phyloP scores from a whole-genome alignment of 1,140 invertebrate genomes.

The Meloidogyne chitwoodi region DNA sequence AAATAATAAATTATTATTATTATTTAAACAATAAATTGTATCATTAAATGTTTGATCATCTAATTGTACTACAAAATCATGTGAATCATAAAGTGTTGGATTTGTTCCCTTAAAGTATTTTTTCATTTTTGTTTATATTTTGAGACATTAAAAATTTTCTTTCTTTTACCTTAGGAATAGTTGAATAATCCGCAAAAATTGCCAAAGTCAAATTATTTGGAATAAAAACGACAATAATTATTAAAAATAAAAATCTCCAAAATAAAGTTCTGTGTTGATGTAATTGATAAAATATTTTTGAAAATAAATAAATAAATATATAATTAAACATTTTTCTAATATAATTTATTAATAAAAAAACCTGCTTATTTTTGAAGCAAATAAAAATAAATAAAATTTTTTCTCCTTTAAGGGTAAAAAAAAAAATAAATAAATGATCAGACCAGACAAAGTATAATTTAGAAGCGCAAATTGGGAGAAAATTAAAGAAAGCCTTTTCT shows the following conservation, averaged over 20 bases:
- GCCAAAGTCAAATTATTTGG: not conserved
- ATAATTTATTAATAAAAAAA: not conserved
- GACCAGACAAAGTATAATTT: not conserved
- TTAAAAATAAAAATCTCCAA: not conserved
- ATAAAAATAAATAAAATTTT: not conserved
- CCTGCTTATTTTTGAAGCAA: not conserved
- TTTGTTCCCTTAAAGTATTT: constrained; percentile 47
- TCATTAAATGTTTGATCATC: constrained; percentile 58
- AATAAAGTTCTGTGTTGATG: not conserved
- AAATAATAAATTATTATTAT: constrained; percentile 9
- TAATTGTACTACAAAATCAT: constrained; percentile 50
- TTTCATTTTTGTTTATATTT: no score
- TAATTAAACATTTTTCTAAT: not conserved
- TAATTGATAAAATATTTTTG: not conserved
- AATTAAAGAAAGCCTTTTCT: not conserved
- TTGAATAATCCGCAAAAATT: not conserved
- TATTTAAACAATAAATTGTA: constrained; percentile 47
- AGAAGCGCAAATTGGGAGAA: not conserved
- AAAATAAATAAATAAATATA: not conserved
- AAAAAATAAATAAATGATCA: not conserved
- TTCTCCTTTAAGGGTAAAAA: not conserved
- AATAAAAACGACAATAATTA: not conserved
- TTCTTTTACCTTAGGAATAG: not conserved
- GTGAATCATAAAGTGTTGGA: constrained; percentile 54
- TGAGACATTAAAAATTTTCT: no score